phyloP scores from a whole-genome alignment of 2,797 vertebrate genomes.

The Gobionotothen gibberifrons region DNA sequence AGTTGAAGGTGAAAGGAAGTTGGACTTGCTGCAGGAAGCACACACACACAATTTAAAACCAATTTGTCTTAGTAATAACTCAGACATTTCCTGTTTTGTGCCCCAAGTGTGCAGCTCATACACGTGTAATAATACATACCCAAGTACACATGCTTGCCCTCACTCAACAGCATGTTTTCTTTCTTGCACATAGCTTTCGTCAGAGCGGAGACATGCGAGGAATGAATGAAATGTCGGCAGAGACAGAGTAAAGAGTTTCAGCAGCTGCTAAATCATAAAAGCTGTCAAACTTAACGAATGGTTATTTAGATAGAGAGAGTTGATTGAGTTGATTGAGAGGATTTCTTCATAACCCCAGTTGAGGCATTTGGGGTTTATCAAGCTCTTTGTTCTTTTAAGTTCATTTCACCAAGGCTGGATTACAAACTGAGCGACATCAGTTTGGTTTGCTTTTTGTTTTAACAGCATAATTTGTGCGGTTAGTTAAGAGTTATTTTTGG shows the following conservation, averaged over 20 bases:
- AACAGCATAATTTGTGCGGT: not conserved
- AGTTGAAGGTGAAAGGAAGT: constrained; percentile 45
- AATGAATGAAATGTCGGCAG: constrained; percentile 59
- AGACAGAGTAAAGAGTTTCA: not conserved
- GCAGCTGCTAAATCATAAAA: constrained; percentile 4
- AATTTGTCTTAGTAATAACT: constrained; percentile 4
- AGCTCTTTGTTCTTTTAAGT: not conserved
- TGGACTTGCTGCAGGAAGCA: constrained; percentile 32
- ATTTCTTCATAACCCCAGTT: no score
- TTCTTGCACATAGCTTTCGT: not conserved
- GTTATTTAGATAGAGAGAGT: not conserved
- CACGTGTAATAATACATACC: constrained; percentile 14
- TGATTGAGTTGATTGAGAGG: no score
- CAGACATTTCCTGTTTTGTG: constrained; percentile 40
- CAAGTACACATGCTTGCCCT: not conserved
- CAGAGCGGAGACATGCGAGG: constrained; percentile 37
- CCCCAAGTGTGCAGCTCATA: not conserved
- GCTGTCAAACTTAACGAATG: not conserved
- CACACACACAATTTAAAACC: not conserved
- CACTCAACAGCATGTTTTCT: constrained; percentile 9
- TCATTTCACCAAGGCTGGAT: not conserved
- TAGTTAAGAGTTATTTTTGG: accelerated
- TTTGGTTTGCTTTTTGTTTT: not conserved
- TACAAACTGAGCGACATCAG: not conserved
- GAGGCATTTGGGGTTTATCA: not conserved